Evolutionary conservation across 1,140 invertebrate species (phyloP), one percentile per base, ranked within the genome.

Genomic region (Spodoptera frugiperda): DNA sequence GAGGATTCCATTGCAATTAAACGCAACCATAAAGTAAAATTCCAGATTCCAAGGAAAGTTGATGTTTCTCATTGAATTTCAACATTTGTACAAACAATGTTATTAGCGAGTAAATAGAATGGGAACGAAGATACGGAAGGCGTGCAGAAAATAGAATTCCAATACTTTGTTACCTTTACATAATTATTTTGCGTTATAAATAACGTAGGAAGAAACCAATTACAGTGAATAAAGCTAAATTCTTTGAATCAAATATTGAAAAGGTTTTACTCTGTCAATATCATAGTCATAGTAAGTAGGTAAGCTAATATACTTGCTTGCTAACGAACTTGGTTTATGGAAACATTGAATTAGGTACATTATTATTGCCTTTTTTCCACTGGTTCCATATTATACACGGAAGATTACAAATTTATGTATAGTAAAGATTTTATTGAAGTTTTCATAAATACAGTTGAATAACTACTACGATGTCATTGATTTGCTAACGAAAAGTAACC

Each of bases 1-100:
- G 77, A 85, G 72, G 81, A 87, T 88, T 91, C 85, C 79, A 88
- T 86, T 88, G 83, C 86, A 91, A 89, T 91, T 86, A 92, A 90
- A 88, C 72, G 72, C 77, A 73, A 78, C 76, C 68, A 77, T 78
- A 79, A 76, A 77, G 78, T 77, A 65, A 75, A 68, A 79, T 77
- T 79, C 55, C 57, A 57, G 51, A 78, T 78, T 67, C 15, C 39
- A 21, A 81, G 48, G 63, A 76, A 78, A 46, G 55, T 57, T 25
- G 51, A 72, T 74, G 48, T 74, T 79, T 80, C 65, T 61, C 63
- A 25, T 61, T 59, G 71, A 33, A 61, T 30, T 72, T 25, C 14
- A 67, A 25, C 2, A n/a, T 61, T 73, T 49, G 21, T 72, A n/a
- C 53, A 33, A 44, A 72, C 53, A 46, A 17, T 54, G 33, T 33